Conservation (phyloP, 2,113 vertebrate species). For the Scophthalmus maximus region DNA sequence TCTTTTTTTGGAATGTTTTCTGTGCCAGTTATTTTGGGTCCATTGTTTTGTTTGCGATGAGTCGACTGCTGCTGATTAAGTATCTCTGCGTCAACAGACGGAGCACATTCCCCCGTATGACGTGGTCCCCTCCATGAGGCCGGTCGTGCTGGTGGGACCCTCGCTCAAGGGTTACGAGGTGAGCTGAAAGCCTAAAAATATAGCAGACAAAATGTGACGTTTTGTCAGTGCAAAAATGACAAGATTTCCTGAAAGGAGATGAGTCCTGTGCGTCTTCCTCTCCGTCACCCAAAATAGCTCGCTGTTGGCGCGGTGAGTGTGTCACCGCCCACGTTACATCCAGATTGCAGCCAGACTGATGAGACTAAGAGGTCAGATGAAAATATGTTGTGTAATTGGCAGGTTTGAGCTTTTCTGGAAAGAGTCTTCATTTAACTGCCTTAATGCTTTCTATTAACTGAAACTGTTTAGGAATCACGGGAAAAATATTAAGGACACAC, state of each 20-base stretch:
- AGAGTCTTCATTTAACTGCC: background rate
- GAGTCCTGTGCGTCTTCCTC: slow-evolving; percentile 12
- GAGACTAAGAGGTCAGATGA: slow-evolving; percentile 47
- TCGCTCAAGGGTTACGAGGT: slow-evolving; percentile 98
- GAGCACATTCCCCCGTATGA: slow-evolving; percentile 95
- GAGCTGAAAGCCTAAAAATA: slow-evolving; percentile 28
- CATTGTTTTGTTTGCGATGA: slow-evolving; percentile 15
- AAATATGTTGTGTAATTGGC: slow-evolving; percentile 57
- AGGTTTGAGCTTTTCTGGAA: slow-evolving; percentile 16
- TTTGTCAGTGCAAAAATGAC: background rate
- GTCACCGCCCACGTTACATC: slow-evolving; percentile 48
- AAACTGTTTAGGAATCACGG: background rate
- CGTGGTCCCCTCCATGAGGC: slow-evolving; percentile 97
- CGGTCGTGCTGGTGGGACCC: slow-evolving; percentile 94
- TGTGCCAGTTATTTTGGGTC: background rate
- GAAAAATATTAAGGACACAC: too few species aligned
- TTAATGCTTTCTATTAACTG: slow-evolving; percentile 4
- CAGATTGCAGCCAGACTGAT: slow-evolving; percentile 50
- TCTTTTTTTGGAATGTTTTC: slow-evolving; percentile 4
- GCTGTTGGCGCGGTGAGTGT: slow-evolving; percentile 37
- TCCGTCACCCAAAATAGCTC: slow-evolving; percentile 37
- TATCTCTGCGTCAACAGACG: slow-evolving; percentile 78
- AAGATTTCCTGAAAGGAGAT: slow-evolving; percentile 1
- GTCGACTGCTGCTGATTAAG: slow-evolving; percentile 14
- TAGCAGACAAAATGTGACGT: background rate